These are phyloP conservation scores for Dryoscopus gambensis DNA, from an alignment of 2,113 vertebrate genomes.

Conservation along the genomic window DNA sequence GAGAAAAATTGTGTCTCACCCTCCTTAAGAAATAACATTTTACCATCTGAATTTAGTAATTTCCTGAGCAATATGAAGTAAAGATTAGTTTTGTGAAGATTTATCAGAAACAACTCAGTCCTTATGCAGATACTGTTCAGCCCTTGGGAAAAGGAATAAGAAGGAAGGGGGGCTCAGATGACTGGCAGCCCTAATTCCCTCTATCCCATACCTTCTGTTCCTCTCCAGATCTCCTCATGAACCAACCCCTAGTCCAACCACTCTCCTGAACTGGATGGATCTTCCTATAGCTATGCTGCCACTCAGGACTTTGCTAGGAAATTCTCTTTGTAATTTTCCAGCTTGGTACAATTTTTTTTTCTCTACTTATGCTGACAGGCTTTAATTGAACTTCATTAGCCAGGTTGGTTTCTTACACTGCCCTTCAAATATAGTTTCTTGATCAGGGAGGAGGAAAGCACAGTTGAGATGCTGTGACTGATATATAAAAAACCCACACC, in stretches of 20 bases:
- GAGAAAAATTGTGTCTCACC: neutral
- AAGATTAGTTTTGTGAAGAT: neutral
- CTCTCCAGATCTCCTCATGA: neutral
- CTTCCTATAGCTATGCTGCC: neutral
- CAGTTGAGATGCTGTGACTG: accelerated
- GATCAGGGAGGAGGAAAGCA: neutral
- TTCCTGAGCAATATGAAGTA: neutral
- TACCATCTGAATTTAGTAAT: neutral
- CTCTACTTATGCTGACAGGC: neutral
- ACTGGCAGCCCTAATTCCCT: neutral
- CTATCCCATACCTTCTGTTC: neutral
- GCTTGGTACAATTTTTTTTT: neutral
- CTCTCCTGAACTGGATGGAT: neutral
- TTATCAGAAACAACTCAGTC: neutral
- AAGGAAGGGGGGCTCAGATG: neutral
- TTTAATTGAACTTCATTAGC: neutral
- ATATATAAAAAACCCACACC: neutral
- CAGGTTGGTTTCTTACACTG: neutral
- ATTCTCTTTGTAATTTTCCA: neutral
- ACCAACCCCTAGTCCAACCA: neutral
- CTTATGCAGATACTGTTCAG: neutral
- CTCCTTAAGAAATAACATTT: neutral
- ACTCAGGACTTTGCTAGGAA: neutral
- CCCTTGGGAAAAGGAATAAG: neutral
- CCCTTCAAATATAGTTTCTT: neutral